Conservation (phyloP, 2,113 vertebrate species). For the Gymnocephalus cernua region DNA sequence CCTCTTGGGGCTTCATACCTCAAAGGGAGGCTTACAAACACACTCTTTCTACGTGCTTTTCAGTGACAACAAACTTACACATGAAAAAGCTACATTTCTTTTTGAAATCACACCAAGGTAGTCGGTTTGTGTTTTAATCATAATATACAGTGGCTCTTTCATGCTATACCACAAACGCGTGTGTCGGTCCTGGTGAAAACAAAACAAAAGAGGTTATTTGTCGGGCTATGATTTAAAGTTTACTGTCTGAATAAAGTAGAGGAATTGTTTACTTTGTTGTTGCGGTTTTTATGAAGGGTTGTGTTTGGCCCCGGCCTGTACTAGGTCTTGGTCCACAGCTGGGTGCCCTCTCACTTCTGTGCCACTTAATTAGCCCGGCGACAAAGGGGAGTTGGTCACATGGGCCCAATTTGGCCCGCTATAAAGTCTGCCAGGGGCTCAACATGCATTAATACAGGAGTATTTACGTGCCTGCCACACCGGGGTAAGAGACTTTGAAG, state of each 20-base stretch:
- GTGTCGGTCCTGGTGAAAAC: conserved; percentile 14
- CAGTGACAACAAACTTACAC: conserved; percentile 45
- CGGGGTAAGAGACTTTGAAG: conserved; percentile 78
- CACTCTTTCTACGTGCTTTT: neutral
- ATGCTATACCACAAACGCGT: conserved; percentile 2
- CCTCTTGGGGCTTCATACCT: conserved; percentile 22
- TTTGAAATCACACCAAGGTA: conserved; percentile 28
- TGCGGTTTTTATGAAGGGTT: conserved; percentile 62
- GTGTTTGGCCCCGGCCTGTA: conserved; percentile 54
- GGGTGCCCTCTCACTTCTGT: conserved; percentile 67
- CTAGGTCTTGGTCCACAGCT: conserved; percentile 65
- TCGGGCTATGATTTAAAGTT: conserved; percentile 38
- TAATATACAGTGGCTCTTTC: conserved; percentile 27
- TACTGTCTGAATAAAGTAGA: conserved; percentile 29
- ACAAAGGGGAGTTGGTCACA: conserved; percentile 75
- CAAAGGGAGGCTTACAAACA: conserved; percentile 34
- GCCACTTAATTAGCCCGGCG: conserved; percentile 79
- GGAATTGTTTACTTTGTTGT: neutral
- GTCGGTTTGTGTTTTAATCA: conserved; percentile 36
- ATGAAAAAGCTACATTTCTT: conserved; percentile 31
- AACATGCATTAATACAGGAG: conserved; percentile 66
- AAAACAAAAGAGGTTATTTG: conserved; percentile 57
- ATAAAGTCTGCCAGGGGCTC: conserved; percentile 78
- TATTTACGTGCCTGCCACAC: conserved; percentile 72
- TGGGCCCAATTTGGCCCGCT: conserved; percentile 82